A percentile compares a stretch with the other conserved stretches of the same genome.
Conservation (phyloP, 1,140 invertebrate species). For the Rhagoletis pomonella region DNA sequence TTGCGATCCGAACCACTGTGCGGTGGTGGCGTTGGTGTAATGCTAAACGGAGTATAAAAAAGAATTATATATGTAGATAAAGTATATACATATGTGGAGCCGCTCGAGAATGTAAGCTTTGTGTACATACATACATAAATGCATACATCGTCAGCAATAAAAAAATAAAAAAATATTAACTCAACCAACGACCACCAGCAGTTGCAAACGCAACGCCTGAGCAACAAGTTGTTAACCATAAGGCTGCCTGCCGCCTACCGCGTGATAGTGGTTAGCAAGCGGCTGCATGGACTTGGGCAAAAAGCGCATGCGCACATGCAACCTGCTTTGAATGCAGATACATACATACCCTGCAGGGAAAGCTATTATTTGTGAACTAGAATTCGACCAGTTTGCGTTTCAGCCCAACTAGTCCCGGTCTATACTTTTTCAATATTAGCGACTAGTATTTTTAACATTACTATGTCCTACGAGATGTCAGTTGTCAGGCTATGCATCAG, state of each 20-base stretch:
- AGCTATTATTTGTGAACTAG: too few relatives aligned
- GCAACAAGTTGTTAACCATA: conserved; percentile 38
- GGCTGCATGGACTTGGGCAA: not conserved
- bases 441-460: too few relatives aligned
- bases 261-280: not conserved
- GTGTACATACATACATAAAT: too few relatives aligned
- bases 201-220: not conserved
- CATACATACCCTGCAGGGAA: not conserved
- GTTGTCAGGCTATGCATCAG: too few relatives aligned
- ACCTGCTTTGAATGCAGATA: not conserved
- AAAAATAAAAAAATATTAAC: conserved; percentile 21
- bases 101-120: too few relatives aligned
- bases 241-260: not conserved
- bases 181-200: conserved; percentile 28
- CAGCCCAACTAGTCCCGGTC: too few relatives aligned
- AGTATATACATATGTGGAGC: not conserved
- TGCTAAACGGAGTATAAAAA: too few relatives aligned
- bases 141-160: too few relatives aligned
- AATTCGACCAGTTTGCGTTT: too few relatives aligned
- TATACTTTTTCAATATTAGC: too few relatives aligned
- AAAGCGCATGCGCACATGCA: conserved; percentile 44
- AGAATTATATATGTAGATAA: not conserved
- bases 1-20: too few relatives aligned
- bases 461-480: too few relatives aligned
- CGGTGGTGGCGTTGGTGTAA: conserved; percentile 57